Conservation (phyloP, 2,113 vertebrate species). For the Pangasianodon gigas region DNA sequence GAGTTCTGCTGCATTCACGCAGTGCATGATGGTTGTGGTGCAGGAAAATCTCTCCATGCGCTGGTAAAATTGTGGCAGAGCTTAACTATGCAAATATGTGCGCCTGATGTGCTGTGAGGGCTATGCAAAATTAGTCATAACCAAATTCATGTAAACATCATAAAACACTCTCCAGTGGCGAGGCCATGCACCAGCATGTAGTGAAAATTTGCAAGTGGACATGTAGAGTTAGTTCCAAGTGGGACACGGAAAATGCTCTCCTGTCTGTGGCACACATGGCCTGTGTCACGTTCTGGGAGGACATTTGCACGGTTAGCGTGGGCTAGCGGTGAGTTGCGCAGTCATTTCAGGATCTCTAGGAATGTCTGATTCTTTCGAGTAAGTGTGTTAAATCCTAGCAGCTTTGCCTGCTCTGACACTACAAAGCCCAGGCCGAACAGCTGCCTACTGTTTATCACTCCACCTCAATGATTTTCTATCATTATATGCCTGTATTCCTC, state of each 20-base stretch:
- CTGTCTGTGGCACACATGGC: background rate
- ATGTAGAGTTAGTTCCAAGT: background rate
- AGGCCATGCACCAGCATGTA: too few species aligned
- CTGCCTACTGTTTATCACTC: background rate
- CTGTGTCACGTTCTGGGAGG: background rate
- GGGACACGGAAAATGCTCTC: background rate
- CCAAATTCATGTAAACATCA: background rate
- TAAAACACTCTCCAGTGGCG: too few species aligned
- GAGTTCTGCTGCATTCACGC: background rate
- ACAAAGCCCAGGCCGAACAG: background rate
- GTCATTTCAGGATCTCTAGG: constrained; percentile 14
- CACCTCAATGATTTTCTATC: background rate
- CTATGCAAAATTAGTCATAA: background rate
- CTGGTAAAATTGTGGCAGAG: background rate
- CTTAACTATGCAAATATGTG: background rate
- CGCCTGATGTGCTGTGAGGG: background rate
- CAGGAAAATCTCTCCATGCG: background rate
- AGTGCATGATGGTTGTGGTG: background rate
- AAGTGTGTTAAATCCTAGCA: background rate
- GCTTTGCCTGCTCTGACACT: constrained; percentile 2
- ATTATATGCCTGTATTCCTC: background rate
- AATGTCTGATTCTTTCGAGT: constrained; percentile 1
- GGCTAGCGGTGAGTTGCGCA: background rate
- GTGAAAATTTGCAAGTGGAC: background rate
- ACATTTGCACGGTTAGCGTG: background rate